Evolutionary conservation across 2,888 invertebrate species (phyloP), one percentile per base, ranked within the genome.

Genomic region (Netelia virgata): DNA sequence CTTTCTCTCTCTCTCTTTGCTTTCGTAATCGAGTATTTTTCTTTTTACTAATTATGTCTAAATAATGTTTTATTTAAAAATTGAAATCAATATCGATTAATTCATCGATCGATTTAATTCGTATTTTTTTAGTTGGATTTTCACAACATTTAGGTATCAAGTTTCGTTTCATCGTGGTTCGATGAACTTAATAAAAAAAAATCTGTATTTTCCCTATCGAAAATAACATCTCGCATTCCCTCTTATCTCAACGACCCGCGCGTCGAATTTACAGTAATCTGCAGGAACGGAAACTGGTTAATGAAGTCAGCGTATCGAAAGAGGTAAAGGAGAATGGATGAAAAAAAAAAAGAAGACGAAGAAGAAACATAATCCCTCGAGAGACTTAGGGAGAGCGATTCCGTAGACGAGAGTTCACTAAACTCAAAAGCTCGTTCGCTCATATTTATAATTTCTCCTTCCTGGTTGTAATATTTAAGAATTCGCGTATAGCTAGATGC

Each of bases 401-500:
- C 70, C 59, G 43, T 53, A 23, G 28, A 9, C 5, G 79, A 61
- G 83, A 61, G 83, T 83, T 83, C 83, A 83, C 79, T 80, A 75
- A 83, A 83, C 83, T 83, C 75, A 41, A 59, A 57, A n/a, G 70
- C 47, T 74, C 36, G n/a, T 57, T 57, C 16, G 18, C 57, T 73
- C 64, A 18, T 82, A 83, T 83, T 78, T 80, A 76, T 83, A 72
- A 83, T 83, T 80, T 80, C 79, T 79, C 64, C 83, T 76, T 83
- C 75, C 83, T 83, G 79, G 79, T 68, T 72, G 43, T 75, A 61
- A 50, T 57, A 80, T 83, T 83, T 14, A 68, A 57, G 59, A 79
- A 75, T 79, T 75, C 83, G 68, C 63, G 14, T 66, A 50, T 47
- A 55, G 11, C 23, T 23, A 6, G 36, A 36, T 36, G 6, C 36